Evolutionary conservation across 92 coral and sea anemone species (phyloP).

Genomic region (Zoanthus gigantus): DNA sequence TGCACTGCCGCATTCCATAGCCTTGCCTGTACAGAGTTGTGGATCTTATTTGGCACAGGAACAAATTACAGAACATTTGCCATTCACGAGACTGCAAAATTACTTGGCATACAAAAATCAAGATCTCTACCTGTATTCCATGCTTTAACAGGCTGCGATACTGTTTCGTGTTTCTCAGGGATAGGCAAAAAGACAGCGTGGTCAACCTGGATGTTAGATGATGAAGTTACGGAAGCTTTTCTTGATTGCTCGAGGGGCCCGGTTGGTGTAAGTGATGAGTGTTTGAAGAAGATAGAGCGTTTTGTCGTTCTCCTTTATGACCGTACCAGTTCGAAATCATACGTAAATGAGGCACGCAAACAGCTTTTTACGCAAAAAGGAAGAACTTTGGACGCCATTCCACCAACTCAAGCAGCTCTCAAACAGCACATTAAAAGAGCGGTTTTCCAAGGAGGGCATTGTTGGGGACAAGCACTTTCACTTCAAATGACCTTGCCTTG

Average conservation of each 20-base stretch:
- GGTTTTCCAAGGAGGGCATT: constrained; percentile 21
- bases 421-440: constrained; percentile 1
- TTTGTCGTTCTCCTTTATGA: constrained; percentile 13
- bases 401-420: too few relatives aligned
- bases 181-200: not conserved
- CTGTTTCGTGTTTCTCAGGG: constrained; percentile 22
- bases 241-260: constrained; percentile 25
- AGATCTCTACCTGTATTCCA: not conserved
- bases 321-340: constrained; percentile 14
- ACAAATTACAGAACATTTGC: not conserved
- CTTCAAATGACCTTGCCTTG: not conserved
- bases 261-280: not conserved
- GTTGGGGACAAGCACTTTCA: not conserved
- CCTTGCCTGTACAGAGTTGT: not conserved
- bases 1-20: too few relatives aligned
- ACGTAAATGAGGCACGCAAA: constrained; percentile 15
- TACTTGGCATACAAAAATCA: constrained; percentile 5
- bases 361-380: not conserved
- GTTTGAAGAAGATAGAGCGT: constrained; percentile 11
- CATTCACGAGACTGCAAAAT: not conserved
- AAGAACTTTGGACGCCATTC: not conserved
- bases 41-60: not conserved
- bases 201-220: constrained; percentile 25
- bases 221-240: constrained; percentile 5
- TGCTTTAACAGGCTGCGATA: constrained; percentile 16